Conservation (phyloP, 1,140 invertebrate species). For the Stenopsyche tienmushanensis region DNA sequence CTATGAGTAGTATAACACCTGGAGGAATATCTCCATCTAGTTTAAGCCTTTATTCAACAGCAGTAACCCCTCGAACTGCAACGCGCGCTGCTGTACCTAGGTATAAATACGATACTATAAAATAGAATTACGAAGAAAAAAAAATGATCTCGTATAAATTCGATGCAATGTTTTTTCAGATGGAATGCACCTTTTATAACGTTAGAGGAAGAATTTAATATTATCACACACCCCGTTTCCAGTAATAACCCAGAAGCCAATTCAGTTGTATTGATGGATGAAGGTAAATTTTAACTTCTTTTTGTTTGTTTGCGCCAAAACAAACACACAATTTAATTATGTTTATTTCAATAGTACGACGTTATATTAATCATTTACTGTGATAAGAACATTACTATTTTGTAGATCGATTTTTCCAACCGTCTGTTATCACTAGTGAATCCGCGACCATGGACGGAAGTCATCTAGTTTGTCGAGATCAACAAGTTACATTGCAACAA, state of each 20-base stretch:
- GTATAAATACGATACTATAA: conserved; percentile 5
- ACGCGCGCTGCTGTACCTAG: conserved; percentile 51
- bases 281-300: too few species aligned
- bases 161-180: conserved; percentile 47
- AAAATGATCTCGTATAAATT: too few species aligned
- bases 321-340: neutral
- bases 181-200: conserved; percentile 89
- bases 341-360: neutral
- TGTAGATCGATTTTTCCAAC: conserved; percentile 58
- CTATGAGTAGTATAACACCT: conserved; percentile 39
- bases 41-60: conserved; percentile 83
- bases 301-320: too few species aligned
- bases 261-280: conserved; percentile 71
- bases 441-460: conserved; percentile 51
- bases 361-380: neutral
- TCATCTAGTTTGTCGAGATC: conserved; percentile 44
- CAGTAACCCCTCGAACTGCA: conserved; percentile 68
- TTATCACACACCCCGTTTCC: conserved; percentile 76
- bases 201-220: conserved; percentile 91
- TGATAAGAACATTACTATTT: too few species aligned
- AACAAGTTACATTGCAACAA: conserved; percentile 33
- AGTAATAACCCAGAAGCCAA: conserved; percentile 61
- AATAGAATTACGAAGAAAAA: neutral
- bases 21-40: conserved; percentile 73
- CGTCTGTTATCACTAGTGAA: conserved; percentile 54